Evolutionary conservation across 2,888 invertebrate genomes (phyloP), one percentile per base, ranked within the genome.

Genomic region (Temnothorax unifasciatus): DNA sequence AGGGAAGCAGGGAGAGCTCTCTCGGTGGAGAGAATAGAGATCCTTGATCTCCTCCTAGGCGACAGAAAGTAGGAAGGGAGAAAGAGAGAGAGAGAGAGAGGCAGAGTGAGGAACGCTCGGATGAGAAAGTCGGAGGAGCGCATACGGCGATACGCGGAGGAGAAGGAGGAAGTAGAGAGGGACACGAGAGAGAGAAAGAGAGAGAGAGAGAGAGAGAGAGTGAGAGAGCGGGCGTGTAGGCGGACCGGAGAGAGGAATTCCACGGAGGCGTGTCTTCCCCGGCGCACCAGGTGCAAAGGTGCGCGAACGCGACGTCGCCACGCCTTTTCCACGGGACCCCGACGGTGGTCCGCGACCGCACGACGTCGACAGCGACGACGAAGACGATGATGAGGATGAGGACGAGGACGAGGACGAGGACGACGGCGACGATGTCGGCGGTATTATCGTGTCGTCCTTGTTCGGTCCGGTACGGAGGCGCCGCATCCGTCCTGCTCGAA

Each of bases 211-310:
- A 88, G 89, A 52, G 44, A 3, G 44, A 44, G 89, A n/a, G 44
- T 0, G 44, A 47, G 79, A 57, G 86, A 88, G 89, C 89, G 91
- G 87, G 89, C 86, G 90, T 89, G 93, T 91, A 92, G 94, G 94
- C 94, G 94, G 93, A 92, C 84, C 93, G 85, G 90, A 89, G 88
- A 89, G 91, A 89, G 90, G 91, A 92, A 93, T 93, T 93, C 92
- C 90, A 90, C 90, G 92, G 94, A 93, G 94, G 94, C 94, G 94
- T 94, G 94, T 94, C 94, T 93, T 92, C 90, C 92, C 90, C 91
- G 92, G 94, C 92, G 92, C 92, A 93, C 92, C 94, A 94, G 94
- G 94, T 94, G 94, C 93, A 92, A 94, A 94, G 94, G 94, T 94
- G 94, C 94, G 94, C 94, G 93, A 91, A 92, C 92, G 90, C 90